Base-by-base conservation (phyloP, 2,797 vertebrate species). In the Rallus crepitans region DNA sequence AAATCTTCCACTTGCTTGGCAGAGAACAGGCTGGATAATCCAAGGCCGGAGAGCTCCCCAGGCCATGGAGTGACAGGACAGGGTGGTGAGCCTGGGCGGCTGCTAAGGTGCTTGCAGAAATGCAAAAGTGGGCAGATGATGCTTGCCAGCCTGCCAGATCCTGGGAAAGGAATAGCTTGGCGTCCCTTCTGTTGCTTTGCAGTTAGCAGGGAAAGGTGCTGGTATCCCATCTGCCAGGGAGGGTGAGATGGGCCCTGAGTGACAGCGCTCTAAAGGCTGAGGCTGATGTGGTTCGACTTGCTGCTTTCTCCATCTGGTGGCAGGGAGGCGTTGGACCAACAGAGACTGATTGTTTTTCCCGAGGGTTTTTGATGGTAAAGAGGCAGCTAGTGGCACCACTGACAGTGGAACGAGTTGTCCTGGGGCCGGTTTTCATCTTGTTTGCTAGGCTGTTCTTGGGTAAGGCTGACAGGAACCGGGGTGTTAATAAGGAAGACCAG, bases 141-240 rank as follows among this genome's bases (percentile, higher is more conserved):
- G 66, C 70, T 78, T 91, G 84, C 86, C 80, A 92, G 83, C 65
- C 63, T 81, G 65, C 80, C 4, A 1, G 81, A 16, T 78, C 93
- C 64, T 2, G 9, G 28, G 47, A 63, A 92, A 28, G 80, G 79
- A 87, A 30, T 42, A 48, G 60, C 72, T 81, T 69, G 66, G 33
- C 31, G 1, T 76, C 73, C 92, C 93, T 95, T 96, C 87, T 96
- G 92, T 83, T 72, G 76, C 69, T 80, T 33, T 91, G 68, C 50
- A 59, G 87, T 87, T 75, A 89, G 71, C 81, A 92, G 79, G 87
- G 84, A 85, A 87, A 95, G 96, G 94, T 95, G 79, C 92, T 91
- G 91, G 72, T 91, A 15, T 83, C 91, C 93, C 92, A 88, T 94
- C 91, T 96, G 91, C 82, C 4, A 0, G 69, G 47, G 71, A 63